These are phyloP conservation scores for Macrochelys suwanniensis DNA, from an alignment of 2,797 vertebrate species.

Conservation along the genomic window DNA sequence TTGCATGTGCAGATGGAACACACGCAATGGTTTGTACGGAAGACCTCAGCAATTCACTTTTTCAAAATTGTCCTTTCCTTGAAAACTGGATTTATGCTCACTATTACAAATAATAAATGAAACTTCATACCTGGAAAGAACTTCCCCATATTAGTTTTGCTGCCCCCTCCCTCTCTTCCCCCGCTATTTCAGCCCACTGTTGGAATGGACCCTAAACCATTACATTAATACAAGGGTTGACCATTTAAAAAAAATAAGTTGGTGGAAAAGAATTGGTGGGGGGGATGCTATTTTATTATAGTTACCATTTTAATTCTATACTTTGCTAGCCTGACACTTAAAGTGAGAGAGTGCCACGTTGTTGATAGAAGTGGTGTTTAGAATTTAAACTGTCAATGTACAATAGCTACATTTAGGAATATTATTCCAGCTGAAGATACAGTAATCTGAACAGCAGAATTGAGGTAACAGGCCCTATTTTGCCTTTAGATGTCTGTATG, in stretches of 20 bases:
- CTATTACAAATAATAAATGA: conserved; percentile 64
- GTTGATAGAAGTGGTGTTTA: not conserved
- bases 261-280: conserved; percentile 41
- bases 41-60: conserved; percentile 76
- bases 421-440: not conserved
- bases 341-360: not conserved
- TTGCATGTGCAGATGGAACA: conserved; percentile 83
- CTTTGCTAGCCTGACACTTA: not conserved
- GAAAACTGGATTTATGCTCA: conserved; percentile 77
- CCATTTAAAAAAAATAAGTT: conserved; percentile 32
- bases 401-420: not conserved
- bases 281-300: conserved; percentile 14
- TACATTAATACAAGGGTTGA: conserved; percentile 16
- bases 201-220: not conserved
- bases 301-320: not conserved
- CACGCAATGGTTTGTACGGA: conserved; percentile 70
- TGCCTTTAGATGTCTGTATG: not conserved
- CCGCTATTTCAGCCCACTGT: not conserved
- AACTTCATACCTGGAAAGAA: conserved; percentile 50
- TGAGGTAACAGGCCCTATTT: not conserved
- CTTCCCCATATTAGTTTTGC: conserved; percentile 16
- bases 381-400: not conserved
- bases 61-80: conserved; percentile 68
- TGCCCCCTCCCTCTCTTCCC: too few relatives aligned
- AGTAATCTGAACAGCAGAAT: not conserved